Evolutionary conservation across 2,888 invertebrate genomes (phyloP).

Genomic region (Cremastobaeus sp.): DNA sequence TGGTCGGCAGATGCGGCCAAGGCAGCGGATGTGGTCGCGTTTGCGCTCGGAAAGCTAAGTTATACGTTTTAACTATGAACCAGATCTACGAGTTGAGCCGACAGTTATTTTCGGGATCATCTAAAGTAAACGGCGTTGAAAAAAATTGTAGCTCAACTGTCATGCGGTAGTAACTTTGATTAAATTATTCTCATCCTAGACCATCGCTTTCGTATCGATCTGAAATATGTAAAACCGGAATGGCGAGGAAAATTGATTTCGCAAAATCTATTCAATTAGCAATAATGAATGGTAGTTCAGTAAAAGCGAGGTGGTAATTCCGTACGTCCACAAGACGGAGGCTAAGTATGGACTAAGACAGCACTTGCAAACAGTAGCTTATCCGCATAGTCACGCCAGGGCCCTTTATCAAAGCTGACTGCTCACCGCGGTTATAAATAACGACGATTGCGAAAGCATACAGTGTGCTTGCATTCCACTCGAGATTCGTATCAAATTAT

Average conservation of each 20-base stretch:
- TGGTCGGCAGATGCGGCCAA: slow-evolving; percentile 73
- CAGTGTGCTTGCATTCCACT: slow-evolving; percentile 12
- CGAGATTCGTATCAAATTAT: slow-evolving; percentile 49
- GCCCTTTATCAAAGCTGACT: slow-evolving; percentile 75
- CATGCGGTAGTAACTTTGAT: not conserved
- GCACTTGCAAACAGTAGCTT: slow-evolving; percentile 64
- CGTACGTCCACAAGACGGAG: slow-evolving; percentile 67
- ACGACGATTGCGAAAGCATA: slow-evolving; percentile 69
- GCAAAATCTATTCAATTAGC: not conserved
- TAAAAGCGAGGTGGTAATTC: slow-evolving; percentile 69
- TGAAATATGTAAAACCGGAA: too few relatives aligned
- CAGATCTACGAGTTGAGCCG: slow-evolving; percentile 61
- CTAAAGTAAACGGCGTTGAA: slow-evolving; percentile 51
- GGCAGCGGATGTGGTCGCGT: slow-evolving; percentile 72
- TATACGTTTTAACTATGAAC: slow-evolving; percentile 56
- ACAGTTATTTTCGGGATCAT: slow-evolving; percentile 67
- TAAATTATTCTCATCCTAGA: too few relatives aligned
- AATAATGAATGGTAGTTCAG: slow-evolving; percentile 5
- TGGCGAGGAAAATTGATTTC: too few relatives aligned
- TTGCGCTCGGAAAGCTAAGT: slow-evolving; percentile 62
- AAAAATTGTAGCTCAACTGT: slow-evolving; percentile 12
- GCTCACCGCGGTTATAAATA: slow-evolving; percentile 74
- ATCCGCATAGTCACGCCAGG: slow-evolving; percentile 71
- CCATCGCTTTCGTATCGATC: too few relatives aligned
- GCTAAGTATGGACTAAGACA: slow-evolving; percentile 59